These are phyloP conservation scores for Pegoplata infirma DNA, from an alignment of 2,888 invertebrate genomes.

Conservation along the genomic window DNA sequence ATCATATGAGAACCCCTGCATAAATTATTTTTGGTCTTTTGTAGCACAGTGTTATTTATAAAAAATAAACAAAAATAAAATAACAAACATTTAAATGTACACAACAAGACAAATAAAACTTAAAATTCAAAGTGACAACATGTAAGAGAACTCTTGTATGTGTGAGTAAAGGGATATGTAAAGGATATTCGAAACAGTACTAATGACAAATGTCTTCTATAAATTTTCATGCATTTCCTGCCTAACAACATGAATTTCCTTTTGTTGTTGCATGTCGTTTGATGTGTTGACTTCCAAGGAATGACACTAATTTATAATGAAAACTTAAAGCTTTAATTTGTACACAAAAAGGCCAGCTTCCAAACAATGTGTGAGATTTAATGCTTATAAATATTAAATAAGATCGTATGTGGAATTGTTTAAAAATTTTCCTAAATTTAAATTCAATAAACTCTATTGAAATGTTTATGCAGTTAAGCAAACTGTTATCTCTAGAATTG, in stretches of 20 bases:
- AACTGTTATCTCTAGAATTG: too few species aligned
- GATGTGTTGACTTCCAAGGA: constrained; percentile 2
- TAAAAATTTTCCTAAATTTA: neutral
- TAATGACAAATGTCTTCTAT: constrained; percentile 46
- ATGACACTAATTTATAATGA: constrained; percentile 42
- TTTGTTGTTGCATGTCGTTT: neutral
- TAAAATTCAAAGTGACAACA: constrained; percentile 44
- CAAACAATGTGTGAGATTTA: neutral
- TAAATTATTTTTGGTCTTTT: too few species aligned
- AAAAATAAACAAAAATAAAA: neutral
- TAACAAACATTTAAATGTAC: neutral
- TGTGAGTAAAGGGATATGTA: neutral
- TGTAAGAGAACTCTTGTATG: constrained; percentile 13
- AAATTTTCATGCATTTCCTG: neutral
- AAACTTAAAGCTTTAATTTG: constrained; percentile 39
- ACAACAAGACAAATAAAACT: constrained; percentile 40
- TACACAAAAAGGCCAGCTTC: constrained; percentile 7
- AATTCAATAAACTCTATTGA: constrained; percentile 32
- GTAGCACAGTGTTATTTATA: too few species aligned
- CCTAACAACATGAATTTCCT: neutral
- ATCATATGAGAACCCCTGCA: too few species aligned
- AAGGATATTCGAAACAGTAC: constrained; percentile 37
- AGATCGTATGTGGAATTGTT: neutral
- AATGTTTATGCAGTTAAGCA: too few species aligned
- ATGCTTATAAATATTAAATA: neutral